Evolutionary conservation across 2,113 vertebrate genomes (phyloP), one percentile per base, ranked within the genome.

Genomic region (Dipodomys ordii): DNA sequence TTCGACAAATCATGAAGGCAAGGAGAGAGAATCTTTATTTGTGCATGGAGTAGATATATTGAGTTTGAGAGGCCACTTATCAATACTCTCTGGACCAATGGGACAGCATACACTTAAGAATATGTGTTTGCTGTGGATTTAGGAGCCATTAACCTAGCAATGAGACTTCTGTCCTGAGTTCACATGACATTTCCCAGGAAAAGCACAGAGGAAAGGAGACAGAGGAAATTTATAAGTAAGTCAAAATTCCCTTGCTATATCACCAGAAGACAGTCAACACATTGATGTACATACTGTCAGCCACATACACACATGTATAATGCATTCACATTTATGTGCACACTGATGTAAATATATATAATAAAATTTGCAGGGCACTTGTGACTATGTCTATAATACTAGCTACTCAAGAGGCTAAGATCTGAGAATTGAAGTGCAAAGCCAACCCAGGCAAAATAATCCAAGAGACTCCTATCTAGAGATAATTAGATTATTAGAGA

Each of bases 81-180:
- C 87, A n/a, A 35, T 23, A 6, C 82, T 28, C 44, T 67, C 39
- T 46, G 25, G 53, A 30, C 49, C 30, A 35, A 9, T 18, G 6
- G 23, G 28, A 57, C 23, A 62, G 71, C 32, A 53, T 2, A 4
- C 15, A 64, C 12, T 44, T 0, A 19, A 65, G 4, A 39, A 10
- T 44, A 64, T 39, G 25, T 69, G 60, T 90, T 82, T 73, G 39
- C 68, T 80, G 77, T 95, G 77, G 20, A 28, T 80, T 84, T 90
- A 32, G 11, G 8, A 65, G 39, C 49, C 39, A 39, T 60, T 80
- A 57, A 6, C 39, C 7, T 39, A 6, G 28, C n/a, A 30, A 15
- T 81, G 9, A 82, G 8, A 85, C 7, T 80, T 23, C 64, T 84
- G n/a, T 79, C 73, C 67, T 11, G 30, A 83, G n/a, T 46, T 88